Conservation (phyloP, 2,113 vertebrate species). For the Baryphthengus martii region DNA sequence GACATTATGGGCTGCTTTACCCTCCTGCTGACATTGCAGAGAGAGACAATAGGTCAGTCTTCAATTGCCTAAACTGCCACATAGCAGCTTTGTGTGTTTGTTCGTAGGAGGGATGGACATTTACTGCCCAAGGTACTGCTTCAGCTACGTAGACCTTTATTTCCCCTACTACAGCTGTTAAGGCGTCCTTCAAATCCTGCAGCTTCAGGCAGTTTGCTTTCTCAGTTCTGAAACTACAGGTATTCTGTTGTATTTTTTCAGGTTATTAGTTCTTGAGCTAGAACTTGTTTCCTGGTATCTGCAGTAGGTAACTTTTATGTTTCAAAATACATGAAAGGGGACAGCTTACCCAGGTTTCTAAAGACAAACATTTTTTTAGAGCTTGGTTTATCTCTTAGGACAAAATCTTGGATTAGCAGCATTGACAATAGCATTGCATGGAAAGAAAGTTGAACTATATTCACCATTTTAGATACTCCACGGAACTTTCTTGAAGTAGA, state of each 20-base stretch:
- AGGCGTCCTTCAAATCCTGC: not conserved
- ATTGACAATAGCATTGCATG: not conserved
- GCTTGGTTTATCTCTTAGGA: not conserved
- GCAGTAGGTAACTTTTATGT: not conserved
- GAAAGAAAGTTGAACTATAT: not conserved
- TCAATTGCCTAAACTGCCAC: slow-evolving; percentile 32
- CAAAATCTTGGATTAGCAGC: not conserved
- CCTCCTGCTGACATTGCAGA: slow-evolving; percentile 23
- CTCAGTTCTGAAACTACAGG: not conserved
- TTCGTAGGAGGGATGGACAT: not conserved
- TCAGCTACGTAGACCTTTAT: not conserved
- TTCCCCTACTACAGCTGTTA: not conserved
- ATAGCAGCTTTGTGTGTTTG: slow-evolving; percentile 37
- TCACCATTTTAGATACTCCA: not conserved
- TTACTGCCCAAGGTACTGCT: not conserved
- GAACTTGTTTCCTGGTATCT: not conserved
- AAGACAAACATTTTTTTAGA: not conserved
- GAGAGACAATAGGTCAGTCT: slow-evolving; percentile 40
- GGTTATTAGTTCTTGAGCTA: not conserved
- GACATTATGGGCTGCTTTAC: slow-evolving; percentile 29
- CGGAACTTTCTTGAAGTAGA: not conserved
- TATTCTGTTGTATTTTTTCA: not conserved
- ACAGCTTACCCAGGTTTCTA: not conserved
- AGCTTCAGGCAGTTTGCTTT: not conserved
- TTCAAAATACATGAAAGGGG: not conserved